Conservation (phyloP, 1,140 invertebrate species). For the Ylistrum balloti region DNA sequence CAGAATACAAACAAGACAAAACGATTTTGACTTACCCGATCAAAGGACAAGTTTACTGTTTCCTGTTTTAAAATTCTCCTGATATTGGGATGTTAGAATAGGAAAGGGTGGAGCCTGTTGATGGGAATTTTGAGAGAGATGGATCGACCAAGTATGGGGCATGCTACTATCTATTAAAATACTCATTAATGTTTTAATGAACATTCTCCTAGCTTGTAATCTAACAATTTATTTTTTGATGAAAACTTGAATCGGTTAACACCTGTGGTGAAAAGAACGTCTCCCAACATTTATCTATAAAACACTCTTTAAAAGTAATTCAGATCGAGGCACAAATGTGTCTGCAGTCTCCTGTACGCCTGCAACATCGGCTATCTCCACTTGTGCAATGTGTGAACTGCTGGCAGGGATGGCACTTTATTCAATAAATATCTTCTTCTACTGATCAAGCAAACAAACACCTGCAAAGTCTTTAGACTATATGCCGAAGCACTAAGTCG, state of each 20-base stretch:
- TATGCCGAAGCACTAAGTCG: not conserved
- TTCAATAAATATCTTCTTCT: not conserved
- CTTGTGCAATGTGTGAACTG: not conserved
- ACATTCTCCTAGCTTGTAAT: constrained; percentile 8
- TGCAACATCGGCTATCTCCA: not conserved
- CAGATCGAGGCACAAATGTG: constrained; percentile 18
- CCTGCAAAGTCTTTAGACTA: not conserved
- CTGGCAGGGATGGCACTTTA: not conserved
- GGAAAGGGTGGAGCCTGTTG: not conserved
- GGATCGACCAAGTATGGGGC: not conserved
- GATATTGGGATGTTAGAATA: not conserved
- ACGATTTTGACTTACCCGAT: too few species aligned
- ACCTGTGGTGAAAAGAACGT: not conserved
- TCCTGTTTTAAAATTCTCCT: not conserved
- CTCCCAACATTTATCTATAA: not conserved
- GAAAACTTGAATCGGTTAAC: not conserved
- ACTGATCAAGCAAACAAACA: not conserved
- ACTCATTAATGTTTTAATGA: not conserved
- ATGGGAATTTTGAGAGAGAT: not conserved
- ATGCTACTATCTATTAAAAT: not conserved
- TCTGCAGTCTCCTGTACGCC: not conserved
- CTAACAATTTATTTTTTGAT: constrained; percentile 30
- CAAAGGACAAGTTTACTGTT: too few species aligned
- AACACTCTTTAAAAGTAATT: constrained; percentile 21
- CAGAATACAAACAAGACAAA: too few species aligned